Evolutionary conservation across 2,113 vertebrate genomes (phyloP).

Genomic region (Phoxinus phoxinus): DNA sequence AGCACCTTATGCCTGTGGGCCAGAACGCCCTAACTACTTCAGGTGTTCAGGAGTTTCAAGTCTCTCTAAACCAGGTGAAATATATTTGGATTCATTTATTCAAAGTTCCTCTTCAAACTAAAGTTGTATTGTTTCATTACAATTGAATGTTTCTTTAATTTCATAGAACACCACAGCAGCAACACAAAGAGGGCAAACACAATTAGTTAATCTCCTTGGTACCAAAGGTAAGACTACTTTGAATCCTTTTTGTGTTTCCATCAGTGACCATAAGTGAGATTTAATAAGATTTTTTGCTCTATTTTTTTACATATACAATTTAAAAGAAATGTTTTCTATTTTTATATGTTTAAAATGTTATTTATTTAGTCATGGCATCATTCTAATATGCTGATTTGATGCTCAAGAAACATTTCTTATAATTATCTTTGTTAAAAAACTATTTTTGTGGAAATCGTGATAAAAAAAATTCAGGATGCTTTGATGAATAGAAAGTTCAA

Average conservation of each 20-base stretch:
- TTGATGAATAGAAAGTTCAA: no score
- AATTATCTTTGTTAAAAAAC: not conserved
- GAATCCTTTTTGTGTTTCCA: not conserved
- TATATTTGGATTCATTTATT: not conserved
- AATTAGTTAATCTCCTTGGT: slow-evolving; percentile 81
- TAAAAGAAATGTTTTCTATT: not conserved
- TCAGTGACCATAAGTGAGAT: not conserved
- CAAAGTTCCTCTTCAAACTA: not conserved
- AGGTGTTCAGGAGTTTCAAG: slow-evolving; percentile 66
- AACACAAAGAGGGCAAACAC: slow-evolving; percentile 78
- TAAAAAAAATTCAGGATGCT: no score
- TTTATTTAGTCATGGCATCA: not conserved
- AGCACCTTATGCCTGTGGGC: slow-evolving; percentile 81
- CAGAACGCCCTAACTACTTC: slow-evolving; percentile 78
- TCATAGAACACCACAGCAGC: slow-evolving; percentile 72
- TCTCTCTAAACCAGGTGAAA: slow-evolving; percentile 57
- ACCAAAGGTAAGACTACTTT: slow-evolving; percentile 59
- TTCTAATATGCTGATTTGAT: not conserved
- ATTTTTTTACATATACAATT: not conserved
- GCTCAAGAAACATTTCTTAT: not conserved
- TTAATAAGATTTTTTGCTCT: no score
- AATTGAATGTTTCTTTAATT: slow-evolving; percentile 33
- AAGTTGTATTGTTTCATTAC: not conserved
- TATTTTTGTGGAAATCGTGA: not conserved
- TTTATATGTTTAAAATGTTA: not conserved